phyloP scores from a whole-genome alignment of 2,888 invertebrate genomes.

The Leptarthrus brevirostris region DNA sequence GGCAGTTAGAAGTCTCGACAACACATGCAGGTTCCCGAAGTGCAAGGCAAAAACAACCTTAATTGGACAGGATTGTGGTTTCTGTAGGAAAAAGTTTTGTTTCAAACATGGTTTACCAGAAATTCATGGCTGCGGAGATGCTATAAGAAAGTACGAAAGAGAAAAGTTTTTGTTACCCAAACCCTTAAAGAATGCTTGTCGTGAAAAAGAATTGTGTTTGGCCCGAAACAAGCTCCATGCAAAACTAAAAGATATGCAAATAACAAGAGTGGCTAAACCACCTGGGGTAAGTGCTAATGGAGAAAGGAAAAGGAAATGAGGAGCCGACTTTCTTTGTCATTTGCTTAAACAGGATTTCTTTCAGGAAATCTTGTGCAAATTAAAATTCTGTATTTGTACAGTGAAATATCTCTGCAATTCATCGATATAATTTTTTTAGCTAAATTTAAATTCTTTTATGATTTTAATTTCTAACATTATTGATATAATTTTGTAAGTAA shows the following conservation, averaged over 20 bases:
- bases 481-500: no score
- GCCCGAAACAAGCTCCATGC: slow-evolving; percentile 71
- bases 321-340: slow-evolving; percentile 9
- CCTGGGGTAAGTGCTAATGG: slow-evolving; percentile 29
- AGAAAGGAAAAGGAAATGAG: slow-evolving; percentile 2
- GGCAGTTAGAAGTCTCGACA: slow-evolving; percentile 71
- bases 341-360: background rate
- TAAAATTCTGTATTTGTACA: no score
- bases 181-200: slow-evolving; percentile 66
- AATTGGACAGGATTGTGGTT: slow-evolving; percentile 64
- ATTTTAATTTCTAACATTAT: no score
- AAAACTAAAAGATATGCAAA: slow-evolving; percentile 72
- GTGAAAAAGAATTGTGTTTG: slow-evolving; percentile 70
- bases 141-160: slow-evolving; percentile 70
- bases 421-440: no score
- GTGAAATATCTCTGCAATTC: no score
- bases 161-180: slow-evolving; percentile 69
- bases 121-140: slow-evolving; percentile 76
- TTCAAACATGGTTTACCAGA: slow-evolving; percentile 75
- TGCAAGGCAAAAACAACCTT: slow-evolving; percentile 69
- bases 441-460: no score
- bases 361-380: no score
- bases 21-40: slow-evolving; percentile 69
- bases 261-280: slow-evolving; percentile 69
- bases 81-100: slow-evolving; percentile 73